Evolutionary conservation across 2,888 invertebrate species (phyloP), one percentile per base, ranked within the genome.

Genomic region (Drosophila quinaria): DNA sequence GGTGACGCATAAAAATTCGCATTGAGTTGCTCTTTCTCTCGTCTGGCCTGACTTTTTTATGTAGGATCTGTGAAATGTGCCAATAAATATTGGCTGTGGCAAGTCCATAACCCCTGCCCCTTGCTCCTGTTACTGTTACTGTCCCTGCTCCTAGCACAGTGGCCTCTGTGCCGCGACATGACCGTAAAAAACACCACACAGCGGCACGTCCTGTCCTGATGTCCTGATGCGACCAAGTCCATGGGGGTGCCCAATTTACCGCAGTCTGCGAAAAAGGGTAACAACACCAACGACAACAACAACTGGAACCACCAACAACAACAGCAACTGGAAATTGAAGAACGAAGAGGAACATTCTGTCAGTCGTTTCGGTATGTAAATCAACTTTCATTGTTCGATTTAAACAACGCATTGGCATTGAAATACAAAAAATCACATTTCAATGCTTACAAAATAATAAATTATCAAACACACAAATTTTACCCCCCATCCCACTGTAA

Each of bases 361-460:
- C 56, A 50, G 81, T 86, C 91, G 90, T 92, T 92, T 91, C 91
- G 93, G 93, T 92, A 92, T 92, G 92, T 92, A 92, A 92, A 92
- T 92, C 92, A 92, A 92, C 91, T 90, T 90, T 90, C 90, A 92
- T 92, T 92, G 89, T 92, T 92, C 90, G 81, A 82, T 70, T 79
- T 81, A 76, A 82, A 76, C 69, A 79, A 72, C 83, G 69, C 71
- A 62, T 67, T 56, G 64, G 58, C 75, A 79, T 65, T 65, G 55
- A 71, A 64, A 70, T 59, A 76, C 67, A 77, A 76, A 77, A 82
- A 89, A 87, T 86, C 81, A 85, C 87, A 91, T 92, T 90, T 90
- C 87, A 91, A 90, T 91, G 89, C 89, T 80, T 87, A 82, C 86
- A 92, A 92, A 91, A 92, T 91, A 92, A 92, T 92, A 92, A 92